A percentile compares a stretch with the other conserved stretches of the same genome.
These are phyloP conservation scores for Montipora cactus DNA, from an alignment of 64 coral and sea anemone genomes.

Conservation along the genomic window DNA sequence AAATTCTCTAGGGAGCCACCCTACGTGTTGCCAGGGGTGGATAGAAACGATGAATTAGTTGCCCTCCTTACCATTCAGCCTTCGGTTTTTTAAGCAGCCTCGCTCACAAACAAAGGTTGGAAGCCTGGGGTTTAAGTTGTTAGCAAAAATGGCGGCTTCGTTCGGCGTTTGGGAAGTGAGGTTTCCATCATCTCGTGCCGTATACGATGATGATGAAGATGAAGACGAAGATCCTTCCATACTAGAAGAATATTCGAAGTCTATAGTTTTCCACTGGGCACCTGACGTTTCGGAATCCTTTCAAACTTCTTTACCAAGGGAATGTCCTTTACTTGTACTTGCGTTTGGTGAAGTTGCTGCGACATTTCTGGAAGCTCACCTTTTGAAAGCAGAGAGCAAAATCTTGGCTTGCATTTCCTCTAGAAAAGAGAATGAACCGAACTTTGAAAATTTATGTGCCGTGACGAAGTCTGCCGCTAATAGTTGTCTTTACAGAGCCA, in stretches of 20 bases:
- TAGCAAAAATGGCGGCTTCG: slow-evolving; percentile 72
- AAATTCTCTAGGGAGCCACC: too few species aligned
- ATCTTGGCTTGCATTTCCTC: slow-evolving; percentile 51
- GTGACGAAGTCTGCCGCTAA: slow-evolving; percentile 1
- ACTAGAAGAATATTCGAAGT: slow-evolving; percentile 36
- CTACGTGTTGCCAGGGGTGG: too few species aligned
- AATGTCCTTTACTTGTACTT: slow-evolving; percentile 70
- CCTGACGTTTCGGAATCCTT: not conserved
- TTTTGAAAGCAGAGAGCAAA: slow-evolving; percentile 62
- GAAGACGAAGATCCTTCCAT: slow-evolving; percentile 60
- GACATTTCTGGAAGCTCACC: slow-evolving; percentile 83
- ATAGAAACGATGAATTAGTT: too few species aligned
- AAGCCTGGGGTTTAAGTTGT: not conserved
- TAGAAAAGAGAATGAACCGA: slow-evolving; percentile 4
- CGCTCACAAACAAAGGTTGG: too few species aligned
- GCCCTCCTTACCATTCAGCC: too few species aligned
- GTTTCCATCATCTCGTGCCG: slow-evolving; percentile 84
- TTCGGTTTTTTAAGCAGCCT: too few species aligned
- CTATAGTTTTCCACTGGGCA: slow-evolving; percentile 50
- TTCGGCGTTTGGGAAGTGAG: slow-evolving; percentile 88
- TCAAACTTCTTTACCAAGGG: slow-evolving; percentile 4
- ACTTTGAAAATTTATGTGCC: not conserved
- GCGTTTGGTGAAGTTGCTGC: slow-evolving; percentile 83
- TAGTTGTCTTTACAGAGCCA: slow-evolving; percentile 43
- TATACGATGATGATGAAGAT: slow-evolving; percentile 92